phyloP scores from a whole-genome alignment of 2,113 vertebrate genomes.

The Psittacara wagleri region DNA sequence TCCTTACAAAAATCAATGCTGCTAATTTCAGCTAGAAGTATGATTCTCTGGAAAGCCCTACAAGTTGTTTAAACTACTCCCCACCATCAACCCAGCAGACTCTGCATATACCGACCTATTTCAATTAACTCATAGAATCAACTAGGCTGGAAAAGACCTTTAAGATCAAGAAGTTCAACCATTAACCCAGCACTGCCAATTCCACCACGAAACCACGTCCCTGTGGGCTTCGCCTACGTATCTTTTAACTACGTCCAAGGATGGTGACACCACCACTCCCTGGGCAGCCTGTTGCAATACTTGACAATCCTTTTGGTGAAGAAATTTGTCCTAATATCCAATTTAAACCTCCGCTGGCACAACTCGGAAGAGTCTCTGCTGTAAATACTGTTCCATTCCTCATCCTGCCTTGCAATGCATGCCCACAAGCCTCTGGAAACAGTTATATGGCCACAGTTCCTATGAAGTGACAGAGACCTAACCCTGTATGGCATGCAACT shows the following conservation, averaged over 20 bases:
- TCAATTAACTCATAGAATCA: neutral
- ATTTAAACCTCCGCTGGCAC: neutral
- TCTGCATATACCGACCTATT: accelerated
- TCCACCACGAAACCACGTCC: neutral
- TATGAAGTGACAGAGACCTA: neutral
- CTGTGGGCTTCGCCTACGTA: neutral
- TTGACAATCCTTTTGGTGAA: neutral
- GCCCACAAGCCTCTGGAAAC: neutral
- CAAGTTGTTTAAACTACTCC: neutral
- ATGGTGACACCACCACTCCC: neutral
- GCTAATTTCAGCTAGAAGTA: neutral
- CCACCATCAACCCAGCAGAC: neutral
- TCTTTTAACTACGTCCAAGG: neutral
- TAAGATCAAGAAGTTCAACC: neutral
- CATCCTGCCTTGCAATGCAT: neutral
- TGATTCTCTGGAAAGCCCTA: neutral
- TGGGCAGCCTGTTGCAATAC: neutral
- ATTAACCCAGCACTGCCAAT: neutral
- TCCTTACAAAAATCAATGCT: neutral
- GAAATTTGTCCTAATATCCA: neutral
- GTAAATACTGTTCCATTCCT: neutral
- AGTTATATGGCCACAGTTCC: accelerated
- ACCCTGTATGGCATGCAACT: neutral
- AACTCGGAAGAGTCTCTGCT: neutral
- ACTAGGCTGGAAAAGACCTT: neutral